phyloP scores from a whole-genome alignment of 2,113 vertebrate species.

The Rattus norvegicus region DNA sequence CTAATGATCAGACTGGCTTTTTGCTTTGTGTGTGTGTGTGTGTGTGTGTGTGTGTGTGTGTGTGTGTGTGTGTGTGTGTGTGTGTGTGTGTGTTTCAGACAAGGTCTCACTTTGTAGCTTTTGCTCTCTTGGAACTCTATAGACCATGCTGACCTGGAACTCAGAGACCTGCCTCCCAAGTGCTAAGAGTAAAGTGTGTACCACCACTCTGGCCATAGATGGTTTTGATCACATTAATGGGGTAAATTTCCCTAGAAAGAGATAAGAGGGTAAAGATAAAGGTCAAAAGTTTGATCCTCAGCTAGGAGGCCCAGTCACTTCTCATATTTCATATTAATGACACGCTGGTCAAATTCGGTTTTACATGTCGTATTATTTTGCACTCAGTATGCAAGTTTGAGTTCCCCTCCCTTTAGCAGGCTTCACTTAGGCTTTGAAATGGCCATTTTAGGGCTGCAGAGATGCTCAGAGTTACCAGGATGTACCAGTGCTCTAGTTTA shows the following conservation, averaged over 20 bases:
- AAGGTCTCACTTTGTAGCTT: background rate
- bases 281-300: background rate
- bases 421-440: background rate
- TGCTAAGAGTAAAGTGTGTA: background rate
- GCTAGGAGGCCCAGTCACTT: background rate
- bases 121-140: background rate
- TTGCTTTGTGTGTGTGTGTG: background rate
- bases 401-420: background rate
- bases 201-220: background rate
- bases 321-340: background rate
- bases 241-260: conserved; percentile 12
- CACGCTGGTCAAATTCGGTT: background rate
- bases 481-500: background rate
- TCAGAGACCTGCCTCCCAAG: background rate
- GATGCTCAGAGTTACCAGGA: background rate
- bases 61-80: background rate
- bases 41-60: no score
- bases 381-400: background rate
- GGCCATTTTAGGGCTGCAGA: background rate
- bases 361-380: background rate
- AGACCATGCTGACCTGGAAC: background rate
- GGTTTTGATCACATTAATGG: background rate
- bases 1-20: background rate
- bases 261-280: background rate
- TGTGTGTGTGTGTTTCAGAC: background rate